Evolutionary conservation across 2,113 vertebrate genomes (phyloP).

Genomic region (Pollimyrus isidori): DNA sequence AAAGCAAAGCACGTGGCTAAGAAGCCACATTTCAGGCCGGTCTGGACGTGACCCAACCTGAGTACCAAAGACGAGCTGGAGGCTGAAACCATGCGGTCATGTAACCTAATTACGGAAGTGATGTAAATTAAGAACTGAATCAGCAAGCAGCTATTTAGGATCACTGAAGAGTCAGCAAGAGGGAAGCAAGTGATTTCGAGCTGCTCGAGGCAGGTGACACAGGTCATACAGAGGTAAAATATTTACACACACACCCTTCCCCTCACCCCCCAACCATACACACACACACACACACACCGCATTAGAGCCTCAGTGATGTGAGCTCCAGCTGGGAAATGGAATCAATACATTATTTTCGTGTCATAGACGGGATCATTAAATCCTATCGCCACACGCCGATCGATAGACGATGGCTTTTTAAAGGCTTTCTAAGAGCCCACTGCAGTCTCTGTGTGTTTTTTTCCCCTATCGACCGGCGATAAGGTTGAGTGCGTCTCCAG

Average conservation of each 20-base stretch:
- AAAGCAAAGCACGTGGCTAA: neutral
- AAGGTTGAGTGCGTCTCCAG: neutral
- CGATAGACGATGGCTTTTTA: constrained; percentile 12
- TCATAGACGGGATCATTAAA: constrained; percentile 6
- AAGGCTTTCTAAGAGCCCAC: neutral
- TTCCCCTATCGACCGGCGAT: neutral
- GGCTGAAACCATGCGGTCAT: neutral
- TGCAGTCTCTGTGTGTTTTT: neutral
- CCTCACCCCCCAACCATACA: too few relatives aligned
- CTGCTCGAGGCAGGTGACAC: neutral
- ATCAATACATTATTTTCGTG: neutral
- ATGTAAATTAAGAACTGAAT: neutral
- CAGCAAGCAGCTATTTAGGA: neutral
- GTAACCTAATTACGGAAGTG: neutral
- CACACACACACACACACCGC: too few relatives aligned
- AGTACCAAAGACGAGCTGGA: neutral
- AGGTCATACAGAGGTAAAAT: too few relatives aligned
- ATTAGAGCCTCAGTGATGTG: neutral
- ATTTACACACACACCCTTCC: too few relatives aligned
- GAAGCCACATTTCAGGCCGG: too few relatives aligned
- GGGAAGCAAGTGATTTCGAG: neutral
- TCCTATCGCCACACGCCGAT: neutral
- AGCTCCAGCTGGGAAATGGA: neutral
- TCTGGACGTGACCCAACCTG: neutral
- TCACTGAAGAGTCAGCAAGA: neutral